Evolutionary conservation across 2,888 invertebrate species (phyloP).

Genomic region (Drosophila barbarae): DNA sequence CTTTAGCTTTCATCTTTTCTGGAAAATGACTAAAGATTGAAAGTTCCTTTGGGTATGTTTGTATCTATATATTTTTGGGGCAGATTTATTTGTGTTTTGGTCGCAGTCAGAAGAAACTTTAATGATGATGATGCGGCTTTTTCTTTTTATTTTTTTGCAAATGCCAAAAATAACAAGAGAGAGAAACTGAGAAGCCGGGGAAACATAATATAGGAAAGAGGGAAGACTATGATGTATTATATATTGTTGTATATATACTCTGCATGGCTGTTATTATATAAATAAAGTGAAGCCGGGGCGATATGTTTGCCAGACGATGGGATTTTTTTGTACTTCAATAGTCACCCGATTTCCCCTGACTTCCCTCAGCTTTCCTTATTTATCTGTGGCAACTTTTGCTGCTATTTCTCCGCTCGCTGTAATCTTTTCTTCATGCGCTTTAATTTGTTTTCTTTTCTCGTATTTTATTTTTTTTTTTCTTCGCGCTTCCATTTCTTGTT

Average conservation of each 20-base stretch:
- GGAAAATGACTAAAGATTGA: slow-evolving; percentile 24
- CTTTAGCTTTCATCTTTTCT: slow-evolving; percentile 16
- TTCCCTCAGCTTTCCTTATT: slow-evolving; percentile 19
- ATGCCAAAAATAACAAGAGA: slow-evolving; percentile 52
- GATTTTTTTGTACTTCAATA: slow-evolving; percentile 32
- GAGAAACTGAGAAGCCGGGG: slow-evolving; percentile 24
- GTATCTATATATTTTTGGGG: slow-evolving; percentile 1
- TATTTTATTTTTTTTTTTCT: slow-evolving; percentile 51
- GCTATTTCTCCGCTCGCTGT: slow-evolving; percentile 48
- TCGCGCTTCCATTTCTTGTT: slow-evolving; percentile 71
- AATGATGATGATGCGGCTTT: slow-evolving; percentile 67
- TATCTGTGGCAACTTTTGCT: slow-evolving; percentile 48
- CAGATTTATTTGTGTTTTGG: slow-evolving; percentile 23
- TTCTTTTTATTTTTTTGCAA: slow-evolving; percentile 5
- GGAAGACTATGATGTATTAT: slow-evolving; percentile 33
- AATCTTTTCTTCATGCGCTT: slow-evolving; percentile 64
- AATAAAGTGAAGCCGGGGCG: slow-evolving; percentile 24
- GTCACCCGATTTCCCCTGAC: neutral
- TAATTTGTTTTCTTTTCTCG: slow-evolving; percentile 69
- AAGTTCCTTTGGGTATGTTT: slow-evolving; percentile 7
- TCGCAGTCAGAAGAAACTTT: slow-evolving; percentile 49
- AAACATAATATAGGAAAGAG: slow-evolving; percentile 14
- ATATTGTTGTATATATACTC: slow-evolving; percentile 16
- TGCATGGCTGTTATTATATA: slow-evolving; percentile 35
- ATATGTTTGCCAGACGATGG: slow-evolving; percentile 61